phyloP scores from a whole-genome alignment of 1,140 invertebrate genomes.

The Anoplolepis gracilipes region DNA sequence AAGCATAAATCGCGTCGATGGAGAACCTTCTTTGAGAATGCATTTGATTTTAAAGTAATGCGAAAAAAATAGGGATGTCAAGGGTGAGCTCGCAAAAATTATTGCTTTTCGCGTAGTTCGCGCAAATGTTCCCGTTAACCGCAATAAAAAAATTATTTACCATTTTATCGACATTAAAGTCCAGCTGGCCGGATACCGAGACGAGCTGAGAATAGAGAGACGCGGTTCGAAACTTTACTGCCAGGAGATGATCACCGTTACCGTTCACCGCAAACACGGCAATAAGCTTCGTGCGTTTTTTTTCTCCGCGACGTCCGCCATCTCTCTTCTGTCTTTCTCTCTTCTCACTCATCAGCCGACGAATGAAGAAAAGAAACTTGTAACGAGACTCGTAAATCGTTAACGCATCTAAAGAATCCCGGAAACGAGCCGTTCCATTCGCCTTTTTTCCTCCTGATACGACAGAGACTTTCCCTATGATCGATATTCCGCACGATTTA shows the following conservation, averaged over 20 bases:
- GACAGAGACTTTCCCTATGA: conserved; percentile 48
- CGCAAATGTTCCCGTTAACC: conserved; percentile 58
- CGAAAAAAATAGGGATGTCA: no score
- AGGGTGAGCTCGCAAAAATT: conserved; percentile 29
- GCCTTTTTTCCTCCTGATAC: conserved; percentile 30
- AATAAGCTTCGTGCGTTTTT: conserved; percentile 49
- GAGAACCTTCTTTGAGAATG: conserved; percentile 15
- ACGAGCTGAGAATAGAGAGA: not conserved
- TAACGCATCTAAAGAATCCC: conserved; percentile 62
- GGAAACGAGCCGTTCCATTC: conserved; percentile 61
- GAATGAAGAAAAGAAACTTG: conserved; percentile 41
- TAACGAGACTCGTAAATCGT: conserved; percentile 70
- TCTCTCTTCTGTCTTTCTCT: not conserved
- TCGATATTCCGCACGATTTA: conserved; percentile 66
- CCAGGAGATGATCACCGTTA: conserved; percentile 69
- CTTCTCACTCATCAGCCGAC: not conserved
- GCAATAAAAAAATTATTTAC: conserved; percentile 60
- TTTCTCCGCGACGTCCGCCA: not conserved
- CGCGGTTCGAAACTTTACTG: conserved; percentile 59
- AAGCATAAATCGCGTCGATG: not conserved
- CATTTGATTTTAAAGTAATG: conserved; percentile 51
- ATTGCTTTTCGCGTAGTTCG: conserved; percentile 42
- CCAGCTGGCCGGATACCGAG: conserved; percentile 31
- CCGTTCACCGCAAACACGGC: conserved; percentile 72
- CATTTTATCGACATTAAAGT: conserved; percentile 57